A percentile compares a stretch with the other conserved stretches of the same genome.
phyloP scores from a whole-genome alignment of 2,113 vertebrate genomes.

The Tichodroma muraria region DNA sequence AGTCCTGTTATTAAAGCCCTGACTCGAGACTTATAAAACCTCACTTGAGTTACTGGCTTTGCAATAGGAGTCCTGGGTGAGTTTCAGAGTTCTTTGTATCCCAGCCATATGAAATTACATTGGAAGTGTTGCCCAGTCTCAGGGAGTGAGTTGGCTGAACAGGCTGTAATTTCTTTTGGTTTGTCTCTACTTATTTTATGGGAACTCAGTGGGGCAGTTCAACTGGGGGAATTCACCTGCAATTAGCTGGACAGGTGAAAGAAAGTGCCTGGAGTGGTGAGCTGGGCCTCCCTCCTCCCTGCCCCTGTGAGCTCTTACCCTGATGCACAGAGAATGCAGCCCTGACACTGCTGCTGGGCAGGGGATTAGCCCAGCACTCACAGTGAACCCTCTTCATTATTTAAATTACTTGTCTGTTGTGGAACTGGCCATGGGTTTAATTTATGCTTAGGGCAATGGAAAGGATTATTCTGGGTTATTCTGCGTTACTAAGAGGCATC shows the following conservation, averaged over 20 bases:
- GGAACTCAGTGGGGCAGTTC: background rate
- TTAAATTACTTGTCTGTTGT: background rate
- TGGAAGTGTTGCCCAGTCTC: background rate
- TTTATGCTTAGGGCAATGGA: background rate
- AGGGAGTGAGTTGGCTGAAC: background rate
- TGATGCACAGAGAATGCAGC: background rate
- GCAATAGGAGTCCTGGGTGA: background rate
- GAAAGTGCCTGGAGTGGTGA: background rate
- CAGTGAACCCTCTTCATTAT: background rate
- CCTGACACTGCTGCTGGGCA: background rate
- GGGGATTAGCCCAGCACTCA: background rate
- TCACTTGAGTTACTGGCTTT: background rate
- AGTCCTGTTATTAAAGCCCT: background rate
- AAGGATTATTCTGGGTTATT: background rate
- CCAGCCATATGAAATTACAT: background rate
- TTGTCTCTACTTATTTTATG: background rate
- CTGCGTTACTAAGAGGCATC: background rate
- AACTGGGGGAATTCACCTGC: background rate
- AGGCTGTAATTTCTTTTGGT: background rate
- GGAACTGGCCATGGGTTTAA: background rate
- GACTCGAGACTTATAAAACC: background rate
- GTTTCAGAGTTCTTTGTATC: background rate
- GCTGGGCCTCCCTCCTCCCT: background rate
- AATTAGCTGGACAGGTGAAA: background rate
- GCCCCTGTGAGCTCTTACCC: rapidly evolving